Evolutionary conservation across 2,888 invertebrate species (phyloP).

Genomic region (Lepas anatifera): DNA sequence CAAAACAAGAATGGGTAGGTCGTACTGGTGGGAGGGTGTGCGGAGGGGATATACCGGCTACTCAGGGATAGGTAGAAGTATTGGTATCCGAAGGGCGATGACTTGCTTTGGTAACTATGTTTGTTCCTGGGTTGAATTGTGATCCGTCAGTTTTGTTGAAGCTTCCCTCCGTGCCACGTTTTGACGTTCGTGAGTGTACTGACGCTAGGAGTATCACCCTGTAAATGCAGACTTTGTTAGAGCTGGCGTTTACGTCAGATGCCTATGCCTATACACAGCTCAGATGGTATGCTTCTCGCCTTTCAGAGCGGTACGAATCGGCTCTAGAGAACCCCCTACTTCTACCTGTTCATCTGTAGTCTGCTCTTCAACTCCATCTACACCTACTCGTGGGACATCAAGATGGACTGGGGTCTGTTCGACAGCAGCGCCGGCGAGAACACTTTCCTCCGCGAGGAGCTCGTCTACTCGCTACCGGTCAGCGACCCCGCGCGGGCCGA

Average conservation of each 20-base stretch:
- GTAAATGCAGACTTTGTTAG: no score
- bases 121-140: no score
- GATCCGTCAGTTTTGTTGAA: no score
- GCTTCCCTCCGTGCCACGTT: no score
- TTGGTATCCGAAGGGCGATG: no score
- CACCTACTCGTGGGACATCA: conserved; percentile 95
- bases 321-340: conserved; percentile 65
- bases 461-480: conserved; percentile 84
- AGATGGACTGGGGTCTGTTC: conserved; percentile 98
- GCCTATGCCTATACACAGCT: background rate
- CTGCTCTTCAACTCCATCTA: conserved; percentile 81
- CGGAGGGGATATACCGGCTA: no score
- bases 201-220: no score
- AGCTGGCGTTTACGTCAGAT: background rate
- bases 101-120: no score
- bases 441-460: conserved; percentile 81
- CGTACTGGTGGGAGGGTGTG: background rate
- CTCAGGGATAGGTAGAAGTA: no score
- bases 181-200: no score
- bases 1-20: conserved; percentile 24
- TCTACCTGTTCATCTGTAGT: conserved; percentile 78
- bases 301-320: conserved; percentile 44
- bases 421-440: conserved; percentile 85
- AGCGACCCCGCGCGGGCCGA: no score
- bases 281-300: background rate